Evolutionary conservation across 2,113 vertebrate species (phyloP), one percentile per base, ranked within the genome.

Genomic region (Acanthochromis polyacanthus): DNA sequence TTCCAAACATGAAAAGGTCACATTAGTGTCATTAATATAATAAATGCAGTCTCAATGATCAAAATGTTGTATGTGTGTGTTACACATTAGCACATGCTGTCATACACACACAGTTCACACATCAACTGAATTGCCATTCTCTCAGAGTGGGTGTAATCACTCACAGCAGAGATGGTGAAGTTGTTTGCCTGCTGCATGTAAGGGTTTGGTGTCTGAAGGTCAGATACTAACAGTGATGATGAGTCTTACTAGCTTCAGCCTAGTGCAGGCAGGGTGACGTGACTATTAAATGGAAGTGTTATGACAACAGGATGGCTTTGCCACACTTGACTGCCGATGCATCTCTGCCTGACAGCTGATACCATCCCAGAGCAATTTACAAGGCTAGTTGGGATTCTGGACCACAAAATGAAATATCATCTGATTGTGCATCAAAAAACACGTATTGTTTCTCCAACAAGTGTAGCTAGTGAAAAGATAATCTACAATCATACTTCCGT

Each of bases 211-310:
- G 36, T 84, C 74, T 88, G 85, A 91, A 92, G 89, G 91, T 93
- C 92, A 91, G 85, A 76, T 51, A 32, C 5, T 70, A 83, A 89
- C 85, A 80, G 72, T 45, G 58, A 78, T 55, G 46, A 60, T 82
- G 79, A 76, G 82, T 63, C 66, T 53, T 58, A 71, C 83, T 78
- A 84, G 82, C 88, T 90, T 89, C 81, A 72, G 77, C 64, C 70
- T 75, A 71, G 56, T 72, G 88, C 70, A 22, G 63, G 79, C 80
- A 50, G 48, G 67, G 23, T 10, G 75, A 83, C 52, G 76, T 65
- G 86, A 81, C 69, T 78, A 69, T 86, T 91, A 89, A 89, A 88
- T 88, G 87, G 81, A 89, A 78, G 81, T 81, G 73, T 88, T 83
- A 91, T 78, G 89, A 86, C 84, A 76, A 88, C 87, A 85, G 75